Conservation (phyloP, 1,140 invertebrate genomes). For the Drosophila busckii region DNA sequence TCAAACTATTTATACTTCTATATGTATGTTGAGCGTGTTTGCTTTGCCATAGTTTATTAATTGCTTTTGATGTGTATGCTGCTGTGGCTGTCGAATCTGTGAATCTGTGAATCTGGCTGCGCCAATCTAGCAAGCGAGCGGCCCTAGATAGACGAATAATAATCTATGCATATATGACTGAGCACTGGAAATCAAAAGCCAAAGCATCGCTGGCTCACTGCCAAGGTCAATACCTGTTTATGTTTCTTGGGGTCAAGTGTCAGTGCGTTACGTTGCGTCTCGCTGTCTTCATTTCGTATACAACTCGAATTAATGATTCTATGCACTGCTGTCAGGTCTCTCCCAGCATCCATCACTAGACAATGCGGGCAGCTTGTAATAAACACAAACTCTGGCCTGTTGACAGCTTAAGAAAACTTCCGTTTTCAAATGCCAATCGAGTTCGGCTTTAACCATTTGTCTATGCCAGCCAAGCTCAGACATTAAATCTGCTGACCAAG, state of each 20-base stretch:
- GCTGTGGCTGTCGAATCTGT: background rate
- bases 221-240: constrained; percentile 66
- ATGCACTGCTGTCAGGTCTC: constrained; percentile 9
- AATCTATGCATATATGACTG: constrained; percentile 3
- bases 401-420: no score
- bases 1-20: constrained; percentile 73
- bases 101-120: constrained; percentile 14
- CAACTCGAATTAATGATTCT: constrained; percentile 62
- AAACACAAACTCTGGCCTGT: no score
- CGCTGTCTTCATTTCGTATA: constrained; percentile 34
- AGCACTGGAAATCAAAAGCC: constrained; percentile 39
- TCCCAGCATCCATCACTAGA: constrained; percentile 27
- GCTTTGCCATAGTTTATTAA: constrained; percentile 61
- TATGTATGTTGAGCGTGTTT: constrained; percentile 42
- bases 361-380: no score
- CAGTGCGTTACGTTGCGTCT: constrained; percentile 43
- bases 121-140: constrained; percentile 46
- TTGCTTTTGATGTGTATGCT: constrained; percentile 30
- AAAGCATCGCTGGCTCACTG: constrained; percentile 61
- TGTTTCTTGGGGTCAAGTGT: constrained; percentile 63
- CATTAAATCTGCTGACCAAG: no score
- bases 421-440: no score
- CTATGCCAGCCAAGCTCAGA: no score
- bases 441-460: no score
- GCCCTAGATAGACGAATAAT: constrained; percentile 66